phyloP scores from a whole-genome alignment of 2,888 invertebrate genomes.

The Catocala sponsa region DNA sequence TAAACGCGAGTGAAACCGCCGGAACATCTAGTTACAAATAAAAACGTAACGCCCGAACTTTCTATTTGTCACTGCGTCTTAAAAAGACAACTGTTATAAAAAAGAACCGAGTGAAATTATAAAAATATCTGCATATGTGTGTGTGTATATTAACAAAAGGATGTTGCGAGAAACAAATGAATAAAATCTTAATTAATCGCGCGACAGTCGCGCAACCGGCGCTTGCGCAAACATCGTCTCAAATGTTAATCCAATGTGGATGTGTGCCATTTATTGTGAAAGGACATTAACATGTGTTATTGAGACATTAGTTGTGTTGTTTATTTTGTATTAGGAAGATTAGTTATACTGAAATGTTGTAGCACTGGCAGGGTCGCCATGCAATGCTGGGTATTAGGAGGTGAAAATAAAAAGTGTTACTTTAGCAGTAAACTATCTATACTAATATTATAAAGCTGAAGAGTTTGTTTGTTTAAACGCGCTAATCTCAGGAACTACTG shows the following conservation, averaged over 20 bases:
- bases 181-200: conserved; percentile 34
- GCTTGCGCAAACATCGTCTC: conserved; percentile 1
- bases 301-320: conserved; percentile 11
- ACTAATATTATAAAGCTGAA: too few species aligned
- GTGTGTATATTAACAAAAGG: conserved; percentile 22
- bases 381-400: too few species aligned
- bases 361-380: too few species aligned
- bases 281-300: conserved; percentile 24
- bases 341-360: background rate
- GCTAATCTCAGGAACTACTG: too few species aligned
- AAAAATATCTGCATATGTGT: conserved; percentile 3
- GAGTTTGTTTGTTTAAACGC: too few species aligned
- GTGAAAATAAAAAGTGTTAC: too few species aligned
- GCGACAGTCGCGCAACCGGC: conserved; percentile 23
- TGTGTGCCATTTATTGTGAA: conserved; percentile 33
- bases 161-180: conserved; percentile 27
- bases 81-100: background rate
- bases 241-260: conserved; percentile 14
- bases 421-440: too few species aligned
- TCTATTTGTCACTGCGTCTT: conserved; percentile 5
- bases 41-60: background rate
- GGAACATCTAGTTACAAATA: too few species aligned
- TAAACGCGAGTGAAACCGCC: too few species aligned
- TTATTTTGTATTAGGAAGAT: conserved; percentile 12
- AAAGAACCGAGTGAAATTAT: too few species aligned